Evolutionary conservation across 2,113 vertebrate genomes (phyloP), one percentile per base, ranked within the genome.

Genomic region (Syngnathus scovelli): DNA sequence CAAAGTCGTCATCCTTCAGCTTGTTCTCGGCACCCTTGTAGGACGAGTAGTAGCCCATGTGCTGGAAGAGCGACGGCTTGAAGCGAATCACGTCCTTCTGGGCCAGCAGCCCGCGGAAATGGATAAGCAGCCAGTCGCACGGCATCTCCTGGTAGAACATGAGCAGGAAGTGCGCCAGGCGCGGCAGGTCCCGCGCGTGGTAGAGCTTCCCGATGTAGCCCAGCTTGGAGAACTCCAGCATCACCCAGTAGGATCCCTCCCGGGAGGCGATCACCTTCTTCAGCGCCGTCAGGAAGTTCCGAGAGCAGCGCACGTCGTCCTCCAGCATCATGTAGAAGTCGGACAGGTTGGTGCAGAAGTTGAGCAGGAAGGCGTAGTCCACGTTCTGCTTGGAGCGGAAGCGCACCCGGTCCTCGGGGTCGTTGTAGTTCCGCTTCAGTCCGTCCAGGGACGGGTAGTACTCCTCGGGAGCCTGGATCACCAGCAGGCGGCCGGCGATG

Each of bases 71-170:
- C n/a, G 96, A 99, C 61, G 96, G 96, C 83, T 98, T 99, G 87
- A 99, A 99, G 69, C 96, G 93, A 69, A 89, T 88, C 70, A 88
- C 88, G 36, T 98, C 96, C 84, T 96, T 98, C 85, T 99, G 96
- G 70, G 95, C 95, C 83, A 99, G 78, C 1, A 99, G 86, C 46
- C 93, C 93, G 58, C 95, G 88, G 63, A 99, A 99, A 88, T 99
- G 96, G 81, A 96, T 96, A 44, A 99, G 91, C 38, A 99, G 85
- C 96, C 96, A 99, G 75, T 99, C 96, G 0, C 96, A 99, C 85
- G 96, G 96, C 96, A 99, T 99, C 87, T 99, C 96, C 89, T 99
- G 97, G 91, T 99, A 99, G 88, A 99, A 99, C 96, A 99, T 98
- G 86, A 98, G 89, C 78, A 99, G 90, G 92, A 99, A 99, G 74